Evolutionary conservation across 2,888 invertebrate genomes (phyloP), one percentile per base, ranked within the genome.

Genomic region (Nomada ferruginata): DNA sequence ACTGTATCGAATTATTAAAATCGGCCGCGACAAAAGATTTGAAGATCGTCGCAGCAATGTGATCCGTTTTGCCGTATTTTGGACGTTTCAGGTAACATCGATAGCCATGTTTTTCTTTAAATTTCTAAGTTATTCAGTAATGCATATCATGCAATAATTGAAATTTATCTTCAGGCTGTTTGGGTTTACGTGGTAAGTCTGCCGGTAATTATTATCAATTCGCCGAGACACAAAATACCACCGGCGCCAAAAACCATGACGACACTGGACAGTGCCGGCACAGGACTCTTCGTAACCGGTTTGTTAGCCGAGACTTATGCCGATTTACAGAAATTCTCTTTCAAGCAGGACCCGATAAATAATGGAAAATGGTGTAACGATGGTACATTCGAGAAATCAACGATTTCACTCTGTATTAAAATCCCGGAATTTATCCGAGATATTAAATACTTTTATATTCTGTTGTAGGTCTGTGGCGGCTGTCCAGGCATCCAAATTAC

Each of bases 311-410:
- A 98, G 94, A 97, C 98, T 0, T 97, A 98, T 89, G 98, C 98
- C 0, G 98, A 98, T 94, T 94, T 98, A 68, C 98, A 98, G 91
- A 98, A 98, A 93, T 98, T 98, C 90, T 96, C 97, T 0, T 98
- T 98, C 93, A 96, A 97, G 84, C 97, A 97, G 91, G 97, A 98
- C 93, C 97, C 98, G 0, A 95, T 95, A 0, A 98, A 98, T 93
- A 97, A 97, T 93, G 98, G 98, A 47, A 97, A 97, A 94, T 98
- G 98, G 97, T 98, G 98, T 93, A 97, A 98, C 92, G 97, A 97
- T 90, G 98, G 97, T 97, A 93, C 94, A 94, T 2, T 69, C 53
- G 20, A 42, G 4, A 23, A 57, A 57, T 13, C 11, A 36, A 36
- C 36, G 0, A 7, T 36, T 7, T 36, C 0, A 42, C 23, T 55